phyloP scores from a whole-genome alignment of 2,797 vertebrate species.

The Erithacus rubecula region DNA sequence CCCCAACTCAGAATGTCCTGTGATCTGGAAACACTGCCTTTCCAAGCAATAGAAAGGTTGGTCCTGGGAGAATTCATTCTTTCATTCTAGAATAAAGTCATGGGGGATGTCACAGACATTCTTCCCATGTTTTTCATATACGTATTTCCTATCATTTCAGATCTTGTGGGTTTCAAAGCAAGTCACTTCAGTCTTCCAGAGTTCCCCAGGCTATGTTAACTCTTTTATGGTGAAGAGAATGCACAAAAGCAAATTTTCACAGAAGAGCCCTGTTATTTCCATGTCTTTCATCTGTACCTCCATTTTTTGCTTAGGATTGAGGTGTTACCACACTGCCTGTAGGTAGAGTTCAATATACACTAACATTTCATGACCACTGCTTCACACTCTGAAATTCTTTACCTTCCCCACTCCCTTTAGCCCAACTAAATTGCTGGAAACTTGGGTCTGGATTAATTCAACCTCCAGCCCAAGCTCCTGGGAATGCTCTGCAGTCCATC shows the following conservation, averaged over 20 bases:
- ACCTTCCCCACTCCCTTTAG: background rate
- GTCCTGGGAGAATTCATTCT: background rate
- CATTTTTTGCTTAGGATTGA: background rate
- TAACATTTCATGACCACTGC: background rate
- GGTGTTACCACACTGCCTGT: background rate
- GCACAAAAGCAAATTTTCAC: background rate
- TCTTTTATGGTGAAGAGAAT: background rate
- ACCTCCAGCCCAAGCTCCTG: background rate
- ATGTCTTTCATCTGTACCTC: background rate
- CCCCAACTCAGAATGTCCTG: background rate
- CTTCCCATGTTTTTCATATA: background rate
- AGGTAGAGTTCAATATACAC: background rate
- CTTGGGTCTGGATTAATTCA: background rate
- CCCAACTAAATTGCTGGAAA: background rate
- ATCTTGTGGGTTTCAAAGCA: background rate
- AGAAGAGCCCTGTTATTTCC: background rate
- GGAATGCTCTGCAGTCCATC: background rate
- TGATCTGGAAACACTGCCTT: background rate
- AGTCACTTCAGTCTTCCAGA: background rate
- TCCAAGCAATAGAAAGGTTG: background rate
- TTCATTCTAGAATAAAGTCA: background rate
- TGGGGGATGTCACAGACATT: background rate
- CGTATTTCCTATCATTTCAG: background rate
- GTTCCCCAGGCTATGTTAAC: background rate
- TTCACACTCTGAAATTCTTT: background rate